These are phyloP conservation scores for Planiliza haematocheilus DNA, from an alignment of 2,113 vertebrate species.

Conservation along the genomic window DNA sequence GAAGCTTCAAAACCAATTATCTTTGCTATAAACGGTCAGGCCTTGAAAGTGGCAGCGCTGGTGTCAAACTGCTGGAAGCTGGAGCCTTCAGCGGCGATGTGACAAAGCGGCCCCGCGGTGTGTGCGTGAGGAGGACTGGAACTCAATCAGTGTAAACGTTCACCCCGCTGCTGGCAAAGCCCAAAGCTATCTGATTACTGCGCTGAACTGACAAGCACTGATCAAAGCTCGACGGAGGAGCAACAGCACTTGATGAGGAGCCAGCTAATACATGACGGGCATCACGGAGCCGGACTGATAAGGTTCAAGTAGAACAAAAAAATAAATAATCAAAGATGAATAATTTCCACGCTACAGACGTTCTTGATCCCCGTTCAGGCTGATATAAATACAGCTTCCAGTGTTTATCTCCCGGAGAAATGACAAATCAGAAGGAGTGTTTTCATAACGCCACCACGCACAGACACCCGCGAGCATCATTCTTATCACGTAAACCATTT, in stretches of 20 bases:
- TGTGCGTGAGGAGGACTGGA: constrained; percentile 18
- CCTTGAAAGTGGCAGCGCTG: constrained; percentile 4
- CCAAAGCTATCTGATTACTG: constrained; percentile 32
- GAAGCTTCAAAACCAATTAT: constrained; percentile 45
- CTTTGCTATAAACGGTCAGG: neutral
- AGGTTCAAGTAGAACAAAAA: neutral
- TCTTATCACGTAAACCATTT: constrained; percentile 51
- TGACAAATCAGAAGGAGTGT: constrained; percentile 37
- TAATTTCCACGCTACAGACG: too few species aligned
- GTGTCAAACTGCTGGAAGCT: neutral
- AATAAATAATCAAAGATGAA: neutral
- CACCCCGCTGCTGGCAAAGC: constrained; percentile 14
- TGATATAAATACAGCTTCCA: neutral
- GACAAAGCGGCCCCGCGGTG: constrained; percentile 10
- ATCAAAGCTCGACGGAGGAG: constrained; percentile 39
- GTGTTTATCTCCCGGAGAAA: constrained; percentile 18
- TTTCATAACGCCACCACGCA: constrained; percentile 23
- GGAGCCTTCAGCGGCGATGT: constrained; percentile 11
- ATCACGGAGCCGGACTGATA: neutral
- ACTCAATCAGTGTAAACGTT: constrained; percentile 34
- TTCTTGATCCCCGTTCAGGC: neutral
- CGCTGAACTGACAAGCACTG: constrained; percentile 4
- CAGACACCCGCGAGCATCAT: constrained; percentile 17
- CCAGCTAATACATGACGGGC: constrained; percentile 7
- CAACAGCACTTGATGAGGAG: neutral